Conservation (phyloP, 2,113 vertebrate genomes). For the Tursiops truncatus region DNA sequence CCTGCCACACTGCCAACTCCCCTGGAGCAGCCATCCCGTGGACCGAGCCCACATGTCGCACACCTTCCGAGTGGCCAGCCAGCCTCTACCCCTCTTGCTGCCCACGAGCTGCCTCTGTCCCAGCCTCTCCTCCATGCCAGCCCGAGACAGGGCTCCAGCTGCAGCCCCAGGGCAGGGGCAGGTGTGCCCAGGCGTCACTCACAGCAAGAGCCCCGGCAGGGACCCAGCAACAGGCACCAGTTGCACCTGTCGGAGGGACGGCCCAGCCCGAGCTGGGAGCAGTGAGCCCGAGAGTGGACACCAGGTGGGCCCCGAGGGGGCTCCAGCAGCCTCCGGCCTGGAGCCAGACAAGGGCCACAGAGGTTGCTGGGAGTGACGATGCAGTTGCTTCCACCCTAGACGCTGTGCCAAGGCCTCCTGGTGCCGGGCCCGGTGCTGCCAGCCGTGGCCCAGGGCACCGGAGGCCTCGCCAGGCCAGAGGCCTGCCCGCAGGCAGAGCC, state of each 20-base stretch:
- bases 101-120: background rate
- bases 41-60: background rate
- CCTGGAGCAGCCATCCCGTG: background rate
- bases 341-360: background rate
- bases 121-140: background rate
- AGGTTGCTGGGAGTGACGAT: background rate
- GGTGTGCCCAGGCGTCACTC: conserved; percentile 32
- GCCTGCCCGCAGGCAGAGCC: background rate
- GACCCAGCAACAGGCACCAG: background rate
- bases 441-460: background rate
- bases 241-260: conserved; percentile 25
- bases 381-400: background rate
- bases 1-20: background rate
- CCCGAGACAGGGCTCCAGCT: background rate
- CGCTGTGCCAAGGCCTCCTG: background rate
- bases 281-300: background rate
- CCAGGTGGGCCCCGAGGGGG: background rate
- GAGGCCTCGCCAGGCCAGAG: background rate
- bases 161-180: conserved; percentile 6
- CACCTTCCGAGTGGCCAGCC: background rate
- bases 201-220: background rate
- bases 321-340: background rate
- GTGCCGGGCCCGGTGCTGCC: background rate
- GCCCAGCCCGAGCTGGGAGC: background rate
- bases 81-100: background rate